Conservation (phyloP, 2,888 invertebrate genomes). For the Drosophila glabriapex region DNA sequence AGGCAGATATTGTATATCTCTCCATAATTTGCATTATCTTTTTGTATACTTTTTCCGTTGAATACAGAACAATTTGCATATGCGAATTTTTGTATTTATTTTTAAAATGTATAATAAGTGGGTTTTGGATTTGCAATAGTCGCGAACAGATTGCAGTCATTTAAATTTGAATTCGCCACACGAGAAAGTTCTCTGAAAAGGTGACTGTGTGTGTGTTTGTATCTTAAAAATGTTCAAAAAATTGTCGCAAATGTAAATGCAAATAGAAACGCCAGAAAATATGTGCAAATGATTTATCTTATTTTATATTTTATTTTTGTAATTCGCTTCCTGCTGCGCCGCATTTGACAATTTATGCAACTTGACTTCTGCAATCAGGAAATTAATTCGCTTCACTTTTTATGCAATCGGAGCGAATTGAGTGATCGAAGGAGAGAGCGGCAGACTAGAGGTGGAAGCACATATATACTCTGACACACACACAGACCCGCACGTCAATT, state of each 20-base stretch:
- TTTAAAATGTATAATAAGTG: constrained; percentile 40
- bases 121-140: constrained; percentile 51
- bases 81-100: constrained; percentile 43
- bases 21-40: constrained; percentile 39
- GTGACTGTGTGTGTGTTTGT: constrained; percentile 13
- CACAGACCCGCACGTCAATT: constrained; percentile 46
- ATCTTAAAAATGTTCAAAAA: constrained; percentile 18
- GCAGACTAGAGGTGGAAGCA: constrained; percentile 5
- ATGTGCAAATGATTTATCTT: constrained; percentile 12
- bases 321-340: constrained; percentile 68
- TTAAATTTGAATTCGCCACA: constrained; percentile 33
- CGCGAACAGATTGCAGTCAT: constrained; percentile 54
- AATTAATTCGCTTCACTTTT: constrained; percentile 75
- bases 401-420: constrained; percentile 66
- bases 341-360: constrained; percentile 76
- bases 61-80: constrained; percentile 14
- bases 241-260: constrained; percentile 17
- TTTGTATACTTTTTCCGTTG: constrained; percentile 16
- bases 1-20: neutral
- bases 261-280: constrained; percentile 27
- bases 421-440: constrained; percentile 7
- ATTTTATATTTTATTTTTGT: constrained; percentile 19
- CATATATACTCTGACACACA: constrained; percentile 16
- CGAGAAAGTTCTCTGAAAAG: constrained; percentile 49
- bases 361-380: constrained; percentile 55